Percentiles rank a stretch among this genome's conserved stretches.
Evolutionary conservation across 2,113 vertebrate genomes (phyloP).

Genomic region (Gymnogyps californianus): DNA sequence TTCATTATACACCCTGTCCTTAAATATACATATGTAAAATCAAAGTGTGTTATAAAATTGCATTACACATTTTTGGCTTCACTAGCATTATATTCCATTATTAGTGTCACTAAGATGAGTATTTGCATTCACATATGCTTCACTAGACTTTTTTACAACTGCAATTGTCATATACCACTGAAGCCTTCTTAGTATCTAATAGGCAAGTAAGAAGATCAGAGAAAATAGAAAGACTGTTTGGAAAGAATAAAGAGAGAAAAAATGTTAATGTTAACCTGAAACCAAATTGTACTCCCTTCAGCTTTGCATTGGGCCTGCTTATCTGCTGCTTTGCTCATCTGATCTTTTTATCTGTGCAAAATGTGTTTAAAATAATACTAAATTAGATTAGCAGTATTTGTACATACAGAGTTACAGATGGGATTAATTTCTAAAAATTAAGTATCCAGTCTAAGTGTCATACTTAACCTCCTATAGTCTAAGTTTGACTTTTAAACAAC

Average conservation of each 20-base stretch:
- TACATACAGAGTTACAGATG: neutral
- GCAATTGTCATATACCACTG: slow-evolving; percentile 1
- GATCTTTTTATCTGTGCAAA: neutral
- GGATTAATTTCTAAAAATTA: neutral
- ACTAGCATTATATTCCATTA: neutral
- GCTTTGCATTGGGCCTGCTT: neutral
- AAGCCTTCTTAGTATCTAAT: neutral
- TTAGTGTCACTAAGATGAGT: slow-evolving; percentile 26
- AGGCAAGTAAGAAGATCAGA: slow-evolving; percentile 19
- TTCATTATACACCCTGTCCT: neutral
- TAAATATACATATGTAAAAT: slow-evolving; percentile 19
- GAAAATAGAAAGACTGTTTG: neutral
- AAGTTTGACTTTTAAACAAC: neutral
- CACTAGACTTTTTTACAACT: neutral
- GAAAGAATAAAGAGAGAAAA: neutral
- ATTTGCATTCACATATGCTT: neutral
- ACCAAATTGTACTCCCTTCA: neutral
- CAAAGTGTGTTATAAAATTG: neutral
- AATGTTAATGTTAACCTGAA: neutral
- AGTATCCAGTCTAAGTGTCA: neutral
- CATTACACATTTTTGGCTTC: neutral
- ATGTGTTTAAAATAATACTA: neutral
- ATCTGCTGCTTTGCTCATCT: neutral
- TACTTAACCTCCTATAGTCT: neutral
- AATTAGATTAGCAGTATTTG: neutral